Evolutionary conservation across 2,797 vertebrate species (phyloP).

Genomic region (Dallia pectoralis): DNA sequence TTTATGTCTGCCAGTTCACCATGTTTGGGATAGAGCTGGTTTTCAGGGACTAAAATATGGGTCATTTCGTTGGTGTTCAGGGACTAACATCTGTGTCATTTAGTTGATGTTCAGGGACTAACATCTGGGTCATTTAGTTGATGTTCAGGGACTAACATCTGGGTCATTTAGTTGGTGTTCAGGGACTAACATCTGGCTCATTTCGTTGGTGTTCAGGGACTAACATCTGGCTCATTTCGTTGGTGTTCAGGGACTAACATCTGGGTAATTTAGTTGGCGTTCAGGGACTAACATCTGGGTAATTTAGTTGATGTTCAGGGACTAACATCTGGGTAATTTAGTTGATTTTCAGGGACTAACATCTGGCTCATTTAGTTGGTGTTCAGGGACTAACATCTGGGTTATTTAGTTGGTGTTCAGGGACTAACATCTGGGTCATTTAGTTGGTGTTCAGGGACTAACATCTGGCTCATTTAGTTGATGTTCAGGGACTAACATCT

Average conservation of each 20-base stretch:
- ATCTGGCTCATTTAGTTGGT: slow-evolving; percentile 71
- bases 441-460: slow-evolving; percentile 63
- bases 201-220: slow-evolving; percentile 69
- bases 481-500: slow-evolving; percentile 64
- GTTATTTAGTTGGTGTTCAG: slow-evolving; percentile 68
- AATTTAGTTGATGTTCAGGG: slow-evolving; percentile 68
- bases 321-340: slow-evolving; percentile 70
- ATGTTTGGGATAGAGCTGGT: slow-evolving; percentile 64
- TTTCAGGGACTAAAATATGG: slow-evolving; percentile 64
- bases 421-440: slow-evolving; percentile 69
- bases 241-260: slow-evolving; percentile 65
- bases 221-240: slow-evolving; percentile 70
- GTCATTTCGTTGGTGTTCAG: slow-evolving; percentile 62
- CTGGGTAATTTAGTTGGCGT: slow-evolving; percentile 69
- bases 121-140: slow-evolving; percentile 72
- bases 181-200: slow-evolving; percentile 66
- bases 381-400: slow-evolving; percentile 65
- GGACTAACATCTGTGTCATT: slow-evolving; percentile 69
- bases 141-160: slow-evolving; percentile 64
- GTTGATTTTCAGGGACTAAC: slow-evolving; percentile 62
- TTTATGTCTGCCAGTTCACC: slow-evolving; percentile 53
- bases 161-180: slow-evolving; percentile 69
- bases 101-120: slow-evolving; percentile 63
- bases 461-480: slow-evolving; percentile 72
- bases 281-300: slow-evolving; percentile 66